Evolutionary conservation across 2,888 invertebrate species (phyloP).

Genomic region (Drosophila incognita): DNA sequence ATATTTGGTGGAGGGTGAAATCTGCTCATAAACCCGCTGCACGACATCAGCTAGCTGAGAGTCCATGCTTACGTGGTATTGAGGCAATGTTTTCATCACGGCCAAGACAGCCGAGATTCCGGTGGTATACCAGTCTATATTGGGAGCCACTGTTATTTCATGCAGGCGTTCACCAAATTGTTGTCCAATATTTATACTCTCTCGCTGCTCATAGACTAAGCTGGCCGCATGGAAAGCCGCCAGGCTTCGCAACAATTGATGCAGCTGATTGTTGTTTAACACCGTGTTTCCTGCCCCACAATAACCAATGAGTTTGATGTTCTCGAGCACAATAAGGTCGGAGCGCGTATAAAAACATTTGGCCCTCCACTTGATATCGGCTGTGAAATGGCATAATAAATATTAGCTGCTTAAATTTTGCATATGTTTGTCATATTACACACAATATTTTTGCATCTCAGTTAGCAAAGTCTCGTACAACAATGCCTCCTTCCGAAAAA

Average conservation of each 20-base stretch:
- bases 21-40: constrained; percentile 68
- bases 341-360: constrained; percentile 79
- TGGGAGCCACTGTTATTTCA: constrained; percentile 74
- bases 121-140: constrained; percentile 77
- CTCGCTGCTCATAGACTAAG: constrained; percentile 82
- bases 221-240: constrained; percentile 84
- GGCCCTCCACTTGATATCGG: constrained; percentile 74
- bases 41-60: constrained; percentile 61
- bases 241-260: constrained; percentile 78
- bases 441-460: constrained; percentile 67
- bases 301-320: constrained; percentile 74
- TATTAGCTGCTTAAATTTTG: too few species aligned
- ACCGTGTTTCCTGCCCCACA: constrained; percentile 13
- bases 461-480: constrained; percentile 68
- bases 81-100: constrained; percentile 59
- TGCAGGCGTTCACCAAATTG: constrained; percentile 49
- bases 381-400: constrained; percentile 25
- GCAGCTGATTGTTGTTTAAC: constrained; percentile 71
- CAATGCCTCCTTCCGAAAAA: constrained; percentile 75
- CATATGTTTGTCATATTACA: constrained; percentile 4
- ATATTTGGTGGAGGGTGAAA: constrained; percentile 79
- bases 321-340: constrained; percentile 84
- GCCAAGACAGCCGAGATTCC: constrained; percentile 69
- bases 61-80: constrained; percentile 61
- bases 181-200: constrained; percentile 52